Evolutionary conservation across 2,797 vertebrate genomes (phyloP).

Genomic region (Cossypha caffra): DNA sequence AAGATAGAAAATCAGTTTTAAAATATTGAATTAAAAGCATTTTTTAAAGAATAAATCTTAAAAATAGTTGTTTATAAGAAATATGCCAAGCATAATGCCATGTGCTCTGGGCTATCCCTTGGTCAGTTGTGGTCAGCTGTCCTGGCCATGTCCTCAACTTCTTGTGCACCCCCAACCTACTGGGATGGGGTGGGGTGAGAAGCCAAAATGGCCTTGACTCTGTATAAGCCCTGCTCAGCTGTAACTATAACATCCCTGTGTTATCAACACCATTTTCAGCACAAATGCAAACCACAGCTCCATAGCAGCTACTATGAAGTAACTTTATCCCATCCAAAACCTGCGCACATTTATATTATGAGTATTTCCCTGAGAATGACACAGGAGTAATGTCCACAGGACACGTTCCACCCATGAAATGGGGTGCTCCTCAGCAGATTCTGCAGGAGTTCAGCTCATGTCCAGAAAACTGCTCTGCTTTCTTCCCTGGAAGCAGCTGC

Average conservation of each 20-base stretch:
- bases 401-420: neutral
- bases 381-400: neutral
- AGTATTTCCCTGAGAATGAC: neutral
- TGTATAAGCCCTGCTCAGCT: neutral
- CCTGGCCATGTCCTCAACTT: fast-evolving
- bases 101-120: neutral
- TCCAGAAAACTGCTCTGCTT: neutral
- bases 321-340: neutral
- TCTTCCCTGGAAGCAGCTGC: neutral
- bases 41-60: neutral
- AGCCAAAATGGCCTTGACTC: neutral
- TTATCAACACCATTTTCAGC: neutral
- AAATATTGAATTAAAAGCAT: neutral
- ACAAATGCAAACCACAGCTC: neutral
- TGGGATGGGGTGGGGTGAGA: neutral
- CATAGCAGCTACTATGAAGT: neutral
- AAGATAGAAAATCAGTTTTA: neutral
- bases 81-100: fast-evolving
- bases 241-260: neutral
- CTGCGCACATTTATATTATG: neutral
- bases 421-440: neutral
- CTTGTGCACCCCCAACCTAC: neutral
- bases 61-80: neutral
- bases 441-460: neutral
- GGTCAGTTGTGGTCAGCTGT: neutral